Evolutionary conservation across 1,140 invertebrate species (phyloP).

Genomic region (Trachymyrmex cornetzi): DNA sequence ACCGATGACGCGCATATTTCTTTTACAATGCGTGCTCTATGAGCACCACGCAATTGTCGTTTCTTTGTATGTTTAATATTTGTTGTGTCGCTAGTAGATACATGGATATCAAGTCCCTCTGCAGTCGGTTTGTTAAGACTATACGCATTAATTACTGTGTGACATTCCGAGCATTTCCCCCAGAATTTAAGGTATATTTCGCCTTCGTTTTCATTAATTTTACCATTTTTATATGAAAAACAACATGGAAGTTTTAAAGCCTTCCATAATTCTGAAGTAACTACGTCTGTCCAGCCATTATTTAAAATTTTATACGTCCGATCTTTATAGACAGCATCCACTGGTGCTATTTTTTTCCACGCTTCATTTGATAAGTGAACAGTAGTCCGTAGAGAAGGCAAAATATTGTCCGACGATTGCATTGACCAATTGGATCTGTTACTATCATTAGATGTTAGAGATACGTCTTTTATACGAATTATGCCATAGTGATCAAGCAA

Average conservation of each 20-base stretch:
- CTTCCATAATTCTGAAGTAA: too few species aligned
- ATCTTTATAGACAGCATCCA: too few species aligned
- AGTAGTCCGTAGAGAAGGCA: too few species aligned
- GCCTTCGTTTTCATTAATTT: background rate
- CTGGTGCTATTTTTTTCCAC: too few species aligned
- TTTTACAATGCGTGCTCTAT: slow-evolving; percentile 12
- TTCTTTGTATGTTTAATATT: background rate
- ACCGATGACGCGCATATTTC: background rate
- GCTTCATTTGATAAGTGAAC: too few species aligned
- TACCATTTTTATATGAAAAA: background rate
- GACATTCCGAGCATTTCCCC: background rate
- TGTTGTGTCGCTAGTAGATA: slow-evolving; percentile 6
- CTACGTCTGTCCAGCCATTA: too few species aligned
- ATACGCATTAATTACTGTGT: background rate
- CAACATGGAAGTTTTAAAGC: slow-evolving; percentile 29
- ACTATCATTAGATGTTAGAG: too few species aligned
- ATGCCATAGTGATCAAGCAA: too few species aligned
- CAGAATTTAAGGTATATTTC: background rate
- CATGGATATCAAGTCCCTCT: background rate
- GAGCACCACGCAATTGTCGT: slow-evolving; percentile 13
- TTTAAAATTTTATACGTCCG: too few species aligned
- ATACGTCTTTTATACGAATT: too few species aligned
- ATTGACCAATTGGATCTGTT: too few species aligned
- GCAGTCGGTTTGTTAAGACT: background rate
- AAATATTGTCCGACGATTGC: too few species aligned